Evolutionary conservation across 2,797 vertebrate genomes (phyloP), one percentile per base, ranked within the genome.

Genomic region (Sphenopsis melanotis): DNA sequence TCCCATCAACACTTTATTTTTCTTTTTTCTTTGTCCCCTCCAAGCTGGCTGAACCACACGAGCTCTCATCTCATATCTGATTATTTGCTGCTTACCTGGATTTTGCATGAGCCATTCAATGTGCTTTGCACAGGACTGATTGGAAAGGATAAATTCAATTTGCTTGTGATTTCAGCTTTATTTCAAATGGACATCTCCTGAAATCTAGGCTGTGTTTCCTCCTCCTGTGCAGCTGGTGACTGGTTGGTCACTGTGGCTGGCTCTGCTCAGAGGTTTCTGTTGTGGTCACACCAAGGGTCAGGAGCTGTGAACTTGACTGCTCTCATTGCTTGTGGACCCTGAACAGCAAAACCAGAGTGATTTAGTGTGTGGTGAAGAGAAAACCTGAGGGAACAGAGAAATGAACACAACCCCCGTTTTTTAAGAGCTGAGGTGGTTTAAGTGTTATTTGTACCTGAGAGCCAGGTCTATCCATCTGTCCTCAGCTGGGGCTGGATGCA

Each of bases 1-100:
- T 18, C 17, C 34, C 13, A 46, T 65, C 50, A 57, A 4, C 10
- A 6, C 4, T n/a, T 55, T 7, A 6, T 50, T 19, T n/a, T n/a
- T 42, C 12, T 17, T 70, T 39, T 19, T 12, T 2, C 7, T 11
- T 7, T 20, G 15, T 41, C 9, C 26, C 5, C 21, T 57, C 3
- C 3, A 26, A 64, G 11, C 32, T 52, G 19, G 7, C 41, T 84
- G 66, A 64, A 30, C 49, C 44, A 2, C 42, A 53, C 0, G 4
- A 83, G 23, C 55, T 90, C 57, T 82, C 0, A 0, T 55, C 21
- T 70, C 41, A 0, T 34, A 3, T 0, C 0, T n/a, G 49, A 2
- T 57, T 93, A 9, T 76, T 71, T 90, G 47, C 42, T 50, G 61
- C 23, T 47, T 32, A 12, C 11, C 30, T 53, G 4, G 3, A 18